Evolutionary conservation across 1,140 invertebrate species (phyloP), one percentile per base, ranked within the genome.

Genomic region (Drosophila insularis): DNA sequence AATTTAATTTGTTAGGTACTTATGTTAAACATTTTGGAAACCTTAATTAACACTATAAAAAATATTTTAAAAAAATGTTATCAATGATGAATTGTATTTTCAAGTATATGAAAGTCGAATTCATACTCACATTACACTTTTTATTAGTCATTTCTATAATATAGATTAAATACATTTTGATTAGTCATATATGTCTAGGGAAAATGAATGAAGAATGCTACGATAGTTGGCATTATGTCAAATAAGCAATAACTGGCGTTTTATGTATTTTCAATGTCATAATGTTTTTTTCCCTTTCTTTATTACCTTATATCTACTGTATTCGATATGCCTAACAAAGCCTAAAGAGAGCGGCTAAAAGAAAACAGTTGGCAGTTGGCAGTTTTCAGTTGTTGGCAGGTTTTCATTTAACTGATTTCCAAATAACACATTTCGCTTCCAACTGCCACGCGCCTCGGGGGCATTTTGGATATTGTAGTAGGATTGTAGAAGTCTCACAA

Each of bases 391-490:
- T 43, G 40, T 43, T 43, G 14, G 43, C 43, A 21, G 43, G 17
- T 50, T 50, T 27, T 50, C 19, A 21, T 21, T 50, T 50, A 50
- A 50, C 43, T 50, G 43, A 50, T 27, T 62, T 11, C 39, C 64
- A 74, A 75, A 77, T 62, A 46, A 56, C 60, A 46, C 8, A 63
- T 71, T 55, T 60, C 32, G 21, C 21, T 50, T 19, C 43, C 55
- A 60, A 64, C 77, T 86, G 81, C 68, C 81, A 86, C 81, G 81
- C 78, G 81, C 71, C 81, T 64, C 56, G 61, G 69, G 73, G 60
- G 17, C 50, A 35, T 37, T 14, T 55, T 17, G 14, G n/a, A 17
- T 46, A 19, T 46, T 37, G 35, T 37, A 37, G 35, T 11, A 37
- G 10, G 11, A 21, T 58, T 39, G 19, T 66, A 27, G 3, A 13